phyloP scores from a whole-genome alignment of 1,140 invertebrate species.

The Chrysopa pallens region DNA sequence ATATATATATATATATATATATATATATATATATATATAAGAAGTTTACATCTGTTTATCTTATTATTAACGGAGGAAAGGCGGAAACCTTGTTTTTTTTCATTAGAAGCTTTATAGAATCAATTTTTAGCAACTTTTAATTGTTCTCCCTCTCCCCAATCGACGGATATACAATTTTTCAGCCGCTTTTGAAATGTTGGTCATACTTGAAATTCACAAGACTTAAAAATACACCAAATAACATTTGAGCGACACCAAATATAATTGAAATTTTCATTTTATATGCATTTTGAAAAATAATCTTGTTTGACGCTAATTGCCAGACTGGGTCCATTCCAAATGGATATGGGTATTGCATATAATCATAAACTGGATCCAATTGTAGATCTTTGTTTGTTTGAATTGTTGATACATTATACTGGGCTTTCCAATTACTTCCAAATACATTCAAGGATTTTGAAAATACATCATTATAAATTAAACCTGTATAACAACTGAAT shows the following conservation, averaged over 20 bases:
- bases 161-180: too few relatives aligned
- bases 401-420: conserved; percentile 33
- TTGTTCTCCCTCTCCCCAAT: too few relatives aligned
- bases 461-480: conserved; percentile 98
- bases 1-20: too few relatives aligned
- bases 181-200: too few relatives aligned
- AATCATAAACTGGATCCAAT: conserved; percentile 44
- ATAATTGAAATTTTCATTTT: conserved; percentile 95
- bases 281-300: conserved; percentile 80
- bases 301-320: conserved; percentile 69
- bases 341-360: conserved; percentile 52
- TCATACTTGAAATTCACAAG: conserved; percentile 58
- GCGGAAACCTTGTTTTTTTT: too few relatives aligned
- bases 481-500: conserved; percentile 95
- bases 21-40: too few relatives aligned
- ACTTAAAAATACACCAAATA: conserved; percentile 72
- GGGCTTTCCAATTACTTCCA: conserved; percentile 69
- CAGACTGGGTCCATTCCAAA: conserved; percentile 90
- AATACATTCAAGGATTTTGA: conserved; percentile 95
- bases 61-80: too few relatives aligned
- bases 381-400: conserved; percentile 33
- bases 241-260: conserved; percentile 79
- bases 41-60: too few relatives aligned
- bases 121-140: too few relatives aligned
- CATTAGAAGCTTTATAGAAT: too few relatives aligned